These are phyloP conservation scores for Brachionus paranguensis DNA, from an alignment of 1,140 invertebrate species.

Conservation along the genomic window DNA sequence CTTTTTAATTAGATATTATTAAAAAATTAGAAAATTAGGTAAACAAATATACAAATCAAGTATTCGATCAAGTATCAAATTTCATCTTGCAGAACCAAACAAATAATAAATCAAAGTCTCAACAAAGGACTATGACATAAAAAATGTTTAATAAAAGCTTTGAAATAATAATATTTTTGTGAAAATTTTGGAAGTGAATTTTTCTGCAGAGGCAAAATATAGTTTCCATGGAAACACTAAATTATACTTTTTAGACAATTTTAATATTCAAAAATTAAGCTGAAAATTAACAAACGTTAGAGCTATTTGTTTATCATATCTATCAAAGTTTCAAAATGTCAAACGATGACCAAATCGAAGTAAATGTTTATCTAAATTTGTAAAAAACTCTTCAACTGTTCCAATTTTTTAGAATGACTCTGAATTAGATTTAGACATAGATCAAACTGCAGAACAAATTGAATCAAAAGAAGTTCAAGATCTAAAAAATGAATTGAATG, in stretches of 20 bases:
- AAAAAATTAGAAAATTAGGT: too few species aligned
- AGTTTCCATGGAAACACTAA: not conserved
- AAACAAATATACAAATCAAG: not conserved
- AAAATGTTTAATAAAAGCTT: not conserved
- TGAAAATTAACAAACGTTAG: not conserved
- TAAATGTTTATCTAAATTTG: not conserved
- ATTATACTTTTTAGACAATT: not conserved
- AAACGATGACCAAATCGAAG: not conserved
- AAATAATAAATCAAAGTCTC: too few species aligned
- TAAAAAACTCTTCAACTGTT: not conserved
- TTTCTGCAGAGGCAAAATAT: not conserved
- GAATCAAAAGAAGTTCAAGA: conserved; percentile 27
- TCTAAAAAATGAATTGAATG: conserved; percentile 13
- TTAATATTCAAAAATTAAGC: not conserved
- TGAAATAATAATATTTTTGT: not conserved
- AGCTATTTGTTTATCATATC: not conserved
- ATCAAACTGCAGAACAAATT: conserved; percentile 20
- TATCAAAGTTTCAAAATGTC: not conserved
- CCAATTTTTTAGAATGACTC: not conserved
- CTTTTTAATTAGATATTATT: too few species aligned
- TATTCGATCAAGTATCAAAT: not conserved
- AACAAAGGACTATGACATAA: too few species aligned
- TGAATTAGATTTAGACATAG: conserved; percentile 21
- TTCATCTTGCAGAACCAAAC: too few species aligned
- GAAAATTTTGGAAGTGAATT: not conserved